Percentiles rank a stretch among this genome's conserved stretches.
These are phyloP conservation scores for Volucella inanis DNA, from an alignment of 2,888 invertebrate species.

Conservation along the genomic window DNA sequence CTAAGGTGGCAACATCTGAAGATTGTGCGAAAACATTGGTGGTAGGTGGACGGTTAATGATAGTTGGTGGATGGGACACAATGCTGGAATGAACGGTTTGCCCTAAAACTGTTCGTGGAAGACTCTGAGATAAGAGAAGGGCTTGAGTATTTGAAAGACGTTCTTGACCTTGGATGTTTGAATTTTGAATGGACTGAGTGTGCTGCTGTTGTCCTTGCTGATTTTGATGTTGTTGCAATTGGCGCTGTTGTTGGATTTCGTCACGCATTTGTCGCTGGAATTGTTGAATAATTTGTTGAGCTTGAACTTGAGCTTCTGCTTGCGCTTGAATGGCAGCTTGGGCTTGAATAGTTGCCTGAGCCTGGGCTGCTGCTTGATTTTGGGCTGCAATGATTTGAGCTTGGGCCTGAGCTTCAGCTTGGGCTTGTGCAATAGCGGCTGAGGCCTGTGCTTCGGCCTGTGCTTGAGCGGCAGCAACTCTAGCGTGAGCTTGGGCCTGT, in stretches of 20 bases:
- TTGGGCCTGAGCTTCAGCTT: constrained; percentile 76
- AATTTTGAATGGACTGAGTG: constrained; percentile 82
- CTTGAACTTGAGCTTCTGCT: constrained; percentile 83
- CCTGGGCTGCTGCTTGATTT: constrained; percentile 78
- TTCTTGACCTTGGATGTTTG: constrained; percentile 78
- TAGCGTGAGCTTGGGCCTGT: constrained; percentile 79
- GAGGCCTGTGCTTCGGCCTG: constrained; percentile 79
- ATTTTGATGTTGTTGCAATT: no score
- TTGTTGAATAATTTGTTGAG: constrained; percentile 81
- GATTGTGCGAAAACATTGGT: constrained; percentile 70
- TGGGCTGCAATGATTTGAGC: constrained; percentile 77
- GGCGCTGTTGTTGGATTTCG: constrained; percentile 77
- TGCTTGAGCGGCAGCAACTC: no score
- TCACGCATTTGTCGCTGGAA: constrained; percentile 81
- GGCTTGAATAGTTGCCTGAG: constrained; percentile 81
- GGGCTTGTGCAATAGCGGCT: constrained; percentile 74
- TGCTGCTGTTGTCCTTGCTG: constrained; percentile 76
- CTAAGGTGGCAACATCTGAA: constrained; percentile 72
- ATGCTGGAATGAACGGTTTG: constrained; percentile 81
- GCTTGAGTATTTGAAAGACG: constrained; percentile 79
- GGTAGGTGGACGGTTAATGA: constrained; percentile 78
- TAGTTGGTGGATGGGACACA: constrained; percentile 80
- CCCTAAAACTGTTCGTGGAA: constrained; percentile 79
- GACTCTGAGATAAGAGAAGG: constrained; percentile 77
- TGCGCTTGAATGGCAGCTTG: constrained; percentile 85